A percentile compares a stretch with the other conserved stretches of the same genome.
phyloP scores from a whole-genome alignment of 2,113 vertebrate genomes.

The Phocoena phocoena region DNA sequence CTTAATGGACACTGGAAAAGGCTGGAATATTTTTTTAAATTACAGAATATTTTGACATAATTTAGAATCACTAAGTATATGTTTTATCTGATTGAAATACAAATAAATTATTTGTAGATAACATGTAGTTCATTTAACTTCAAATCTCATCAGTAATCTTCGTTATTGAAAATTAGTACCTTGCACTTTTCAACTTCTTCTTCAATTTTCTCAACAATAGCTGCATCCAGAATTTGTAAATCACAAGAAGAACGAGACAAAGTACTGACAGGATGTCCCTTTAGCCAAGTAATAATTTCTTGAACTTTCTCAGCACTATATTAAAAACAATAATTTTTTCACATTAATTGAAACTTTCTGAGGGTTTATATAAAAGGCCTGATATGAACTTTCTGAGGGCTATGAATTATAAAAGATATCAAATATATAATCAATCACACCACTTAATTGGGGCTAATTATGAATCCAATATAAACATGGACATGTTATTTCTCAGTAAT shows the following conservation, averaged over 20 bases:
- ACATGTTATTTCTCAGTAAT: background rate
- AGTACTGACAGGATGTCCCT: conserved; percentile 90
- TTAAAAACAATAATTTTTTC: conserved; percentile 66
- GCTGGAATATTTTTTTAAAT: background rate
- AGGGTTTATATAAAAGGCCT: background rate
- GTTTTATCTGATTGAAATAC: conserved; percentile 46
- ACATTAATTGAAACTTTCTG: conserved; percentile 53
- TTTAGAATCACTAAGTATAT: conserved; percentile 13
- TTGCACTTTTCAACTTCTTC: conserved; percentile 92
- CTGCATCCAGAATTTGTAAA: conserved; percentile 91
- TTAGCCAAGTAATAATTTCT: conserved; percentile 92
- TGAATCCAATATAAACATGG: background rate
- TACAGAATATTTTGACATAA: background rate
- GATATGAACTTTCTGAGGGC: conserved; percentile 45
- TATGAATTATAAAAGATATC: background rate
- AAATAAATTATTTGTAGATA: conserved; percentile 49
- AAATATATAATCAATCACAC: conserved; percentile 3
- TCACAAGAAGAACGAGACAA: conserved; percentile 92
- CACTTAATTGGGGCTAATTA: background rate
- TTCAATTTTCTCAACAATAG: conserved; percentile 92
- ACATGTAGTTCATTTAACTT: conserved; percentile 31
- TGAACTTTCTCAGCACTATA: conserved; percentile 91
- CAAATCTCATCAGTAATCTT: conserved; percentile 10
- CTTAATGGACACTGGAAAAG: background rate
- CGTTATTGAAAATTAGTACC: conserved; percentile 79